phyloP scores from a whole-genome alignment of 2,888 invertebrate genomes.

The Leistus spinibarbis region DNA sequence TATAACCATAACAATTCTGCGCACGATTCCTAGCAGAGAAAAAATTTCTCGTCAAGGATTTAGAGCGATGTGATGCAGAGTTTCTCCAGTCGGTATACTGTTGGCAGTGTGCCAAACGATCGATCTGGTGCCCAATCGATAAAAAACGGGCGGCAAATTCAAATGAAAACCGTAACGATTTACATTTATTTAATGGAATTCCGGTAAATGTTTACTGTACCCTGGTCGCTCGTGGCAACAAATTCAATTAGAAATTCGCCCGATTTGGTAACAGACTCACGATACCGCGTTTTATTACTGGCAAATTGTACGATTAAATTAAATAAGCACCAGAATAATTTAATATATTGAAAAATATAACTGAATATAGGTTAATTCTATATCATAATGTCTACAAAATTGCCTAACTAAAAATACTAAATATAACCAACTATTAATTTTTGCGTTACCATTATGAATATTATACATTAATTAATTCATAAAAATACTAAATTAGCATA shows the following conservation, averaged over 20 bases:
- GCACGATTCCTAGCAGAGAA: neutral
- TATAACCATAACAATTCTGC: conserved; percentile 3
- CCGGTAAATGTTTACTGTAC: neutral
- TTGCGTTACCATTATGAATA: too few species aligned
- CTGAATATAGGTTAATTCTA: neutral
- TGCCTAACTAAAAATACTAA: too few species aligned
- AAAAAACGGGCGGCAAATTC: neutral
- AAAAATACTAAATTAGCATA: too few species aligned
- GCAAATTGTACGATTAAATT: neutral
- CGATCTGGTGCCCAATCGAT: neutral
- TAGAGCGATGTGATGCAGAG: neutral
- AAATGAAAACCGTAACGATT: neutral
- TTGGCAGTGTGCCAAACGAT: neutral
- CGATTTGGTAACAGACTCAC: neutral
- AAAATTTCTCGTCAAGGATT: neutral
- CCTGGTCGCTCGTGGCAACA: neutral
- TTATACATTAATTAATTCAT: too few species aligned
- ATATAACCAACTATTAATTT: too few species aligned
- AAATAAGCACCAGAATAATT: neutral
- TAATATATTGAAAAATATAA: neutral
- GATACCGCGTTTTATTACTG: neutral
- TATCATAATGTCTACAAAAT: neutral
- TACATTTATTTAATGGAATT: neutral
- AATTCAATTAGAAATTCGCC: neutral
- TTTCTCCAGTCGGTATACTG: neutral